A percentile compares a stretch with the other conserved stretches of the same genome.
Conservation (phyloP, 2,797 vertebrate genomes). For the Astyanax mexicanus region DNA sequence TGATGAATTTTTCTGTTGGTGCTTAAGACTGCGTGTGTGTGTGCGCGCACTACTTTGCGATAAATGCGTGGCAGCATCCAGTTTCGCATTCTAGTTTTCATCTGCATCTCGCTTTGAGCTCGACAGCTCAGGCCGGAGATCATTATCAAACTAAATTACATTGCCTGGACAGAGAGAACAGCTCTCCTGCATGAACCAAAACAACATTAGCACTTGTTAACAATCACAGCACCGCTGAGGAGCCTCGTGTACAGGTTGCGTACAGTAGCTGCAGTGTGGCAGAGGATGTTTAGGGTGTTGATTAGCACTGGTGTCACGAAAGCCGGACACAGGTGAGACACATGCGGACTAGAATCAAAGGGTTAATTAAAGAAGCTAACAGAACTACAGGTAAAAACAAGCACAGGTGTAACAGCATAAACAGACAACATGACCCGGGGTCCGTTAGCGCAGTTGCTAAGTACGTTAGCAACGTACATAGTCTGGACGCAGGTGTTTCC, state of each 20-base stretch:
- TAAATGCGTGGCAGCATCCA: conserved; percentile 4
- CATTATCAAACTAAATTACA: conserved; percentile 45
- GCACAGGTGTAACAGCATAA: no score
- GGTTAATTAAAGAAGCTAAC: no score
- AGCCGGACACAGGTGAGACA: no score
- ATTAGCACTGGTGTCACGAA: neutral
- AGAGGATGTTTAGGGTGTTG: neutral
- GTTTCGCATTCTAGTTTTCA: conserved; percentile 15
- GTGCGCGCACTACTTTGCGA: neutral
- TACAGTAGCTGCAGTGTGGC: neutral
- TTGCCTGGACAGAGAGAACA: conserved; percentile 2
- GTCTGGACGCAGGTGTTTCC: no score
- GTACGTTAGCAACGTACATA: no score
- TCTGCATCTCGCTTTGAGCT: conserved; percentile 5
- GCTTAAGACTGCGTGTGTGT: no score
- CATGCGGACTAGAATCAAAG: no score
- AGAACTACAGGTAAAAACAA: no score
- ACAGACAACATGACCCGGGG: no score
- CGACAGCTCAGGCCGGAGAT: conserved; percentile 12
- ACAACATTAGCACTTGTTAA: conserved; percentile 28
- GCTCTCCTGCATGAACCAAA: conserved; percentile 3
- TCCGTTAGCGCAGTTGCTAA: no score
- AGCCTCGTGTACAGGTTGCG: neutral
- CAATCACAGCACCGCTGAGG: neutral
- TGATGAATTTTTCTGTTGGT: conserved; percentile 37